phyloP scores from a whole-genome alignment of 2,797 vertebrate species.

The Myoxocephalus aenaeus region DNA sequence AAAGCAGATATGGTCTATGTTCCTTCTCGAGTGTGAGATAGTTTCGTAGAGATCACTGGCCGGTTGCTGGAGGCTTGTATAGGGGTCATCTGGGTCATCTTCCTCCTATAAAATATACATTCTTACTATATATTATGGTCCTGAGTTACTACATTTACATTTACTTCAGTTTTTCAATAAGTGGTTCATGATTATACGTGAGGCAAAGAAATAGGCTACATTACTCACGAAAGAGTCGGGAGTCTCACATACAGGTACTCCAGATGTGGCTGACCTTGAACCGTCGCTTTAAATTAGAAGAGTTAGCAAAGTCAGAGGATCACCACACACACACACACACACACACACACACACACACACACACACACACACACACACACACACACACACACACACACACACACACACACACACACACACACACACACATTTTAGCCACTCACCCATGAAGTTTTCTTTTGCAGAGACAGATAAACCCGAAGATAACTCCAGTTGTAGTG shows the following conservation, averaged over 20 bases:
- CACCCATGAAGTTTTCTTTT: slow-evolving; percentile 1
- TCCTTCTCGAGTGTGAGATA: background rate
- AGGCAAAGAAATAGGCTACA: background rate
- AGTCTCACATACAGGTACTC: background rate
- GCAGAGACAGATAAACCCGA: background rate
- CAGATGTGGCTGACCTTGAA: background rate
- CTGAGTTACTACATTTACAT: background rate
- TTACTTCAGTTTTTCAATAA: no score
- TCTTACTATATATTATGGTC: background rate
- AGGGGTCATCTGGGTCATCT: slow-evolving; percentile 5
- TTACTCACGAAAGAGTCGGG: background rate
- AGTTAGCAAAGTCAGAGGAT: background rate
- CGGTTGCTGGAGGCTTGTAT: slow-evolving; percentile 18
- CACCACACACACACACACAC: no score
- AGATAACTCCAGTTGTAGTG: background rate
- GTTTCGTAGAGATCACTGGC: slow-evolving; percentile 2
- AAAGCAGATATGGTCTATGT: no score
- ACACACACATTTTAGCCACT: background rate
- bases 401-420: background rate
- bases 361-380: no score
- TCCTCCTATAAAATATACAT: background rate
- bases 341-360: no score
- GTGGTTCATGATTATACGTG: background rate
- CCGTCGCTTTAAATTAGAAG: background rate
- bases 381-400: no score